phyloP scores from a whole-genome alignment of 2,113 vertebrate genomes.

The Agapornis roseicollis region DNA sequence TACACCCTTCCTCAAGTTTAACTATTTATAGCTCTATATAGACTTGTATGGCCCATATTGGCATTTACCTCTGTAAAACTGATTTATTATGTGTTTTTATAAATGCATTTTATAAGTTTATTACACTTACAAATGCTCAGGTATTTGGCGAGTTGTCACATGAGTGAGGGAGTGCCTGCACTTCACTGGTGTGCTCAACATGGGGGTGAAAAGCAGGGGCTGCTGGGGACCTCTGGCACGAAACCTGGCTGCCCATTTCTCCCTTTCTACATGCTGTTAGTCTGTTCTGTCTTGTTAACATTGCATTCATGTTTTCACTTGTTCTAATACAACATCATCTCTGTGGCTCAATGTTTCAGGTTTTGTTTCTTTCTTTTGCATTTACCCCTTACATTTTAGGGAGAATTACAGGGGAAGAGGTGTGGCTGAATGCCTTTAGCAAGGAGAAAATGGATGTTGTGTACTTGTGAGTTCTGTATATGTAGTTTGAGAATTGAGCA shows the following conservation, averaged over 20 bases:
- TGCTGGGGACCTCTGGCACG: background rate
- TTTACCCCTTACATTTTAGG: background rate
- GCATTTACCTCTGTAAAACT: background rate
- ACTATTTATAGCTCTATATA: background rate
- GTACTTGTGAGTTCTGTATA: background rate
- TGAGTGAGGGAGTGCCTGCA: rapidly evolving
- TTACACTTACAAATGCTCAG: background rate
- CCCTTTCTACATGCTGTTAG: background rate
- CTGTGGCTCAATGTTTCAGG: background rate
- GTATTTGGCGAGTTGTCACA: background rate
- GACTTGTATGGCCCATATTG: background rate
- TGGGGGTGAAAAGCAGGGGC: background rate
- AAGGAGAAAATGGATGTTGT: background rate
- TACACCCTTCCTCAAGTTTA: background rate
- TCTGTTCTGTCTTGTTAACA: background rate
- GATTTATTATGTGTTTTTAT: background rate
- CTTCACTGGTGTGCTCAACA: background rate
- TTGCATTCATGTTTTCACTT: rapidly evolving
- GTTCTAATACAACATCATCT: background rate
- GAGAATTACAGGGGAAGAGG: background rate
- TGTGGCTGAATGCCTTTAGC: background rate
- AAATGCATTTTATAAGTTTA: background rate
- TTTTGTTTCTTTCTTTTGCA: background rate
- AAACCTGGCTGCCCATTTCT: background rate
- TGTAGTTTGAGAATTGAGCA: background rate